Conservation (phyloP, 2,797 vertebrate genomes). For the Acipenser transmontanus region DNA sequence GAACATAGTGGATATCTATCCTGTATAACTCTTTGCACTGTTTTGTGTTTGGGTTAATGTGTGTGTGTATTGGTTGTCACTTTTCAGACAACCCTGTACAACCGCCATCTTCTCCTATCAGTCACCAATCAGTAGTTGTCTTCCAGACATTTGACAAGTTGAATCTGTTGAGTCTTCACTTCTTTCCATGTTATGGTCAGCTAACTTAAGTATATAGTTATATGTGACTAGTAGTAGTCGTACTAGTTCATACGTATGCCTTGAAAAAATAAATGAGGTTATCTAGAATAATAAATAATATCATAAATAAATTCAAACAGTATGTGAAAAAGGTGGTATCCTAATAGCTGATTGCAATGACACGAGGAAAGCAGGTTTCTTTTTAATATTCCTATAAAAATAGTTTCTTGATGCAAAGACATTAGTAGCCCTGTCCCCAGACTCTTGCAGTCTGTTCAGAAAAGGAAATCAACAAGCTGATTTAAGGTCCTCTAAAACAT, state of each 20-base stretch:
- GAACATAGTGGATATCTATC: too few species aligned
- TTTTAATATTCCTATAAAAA: conserved; percentile 6
- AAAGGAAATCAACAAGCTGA: conserved; percentile 26
- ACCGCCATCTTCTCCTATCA: too few species aligned
- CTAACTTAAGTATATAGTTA: too few species aligned
- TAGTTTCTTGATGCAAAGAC: conserved; percentile 19
- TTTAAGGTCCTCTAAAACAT: conserved; percentile 16
- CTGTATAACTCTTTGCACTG: too few species aligned
- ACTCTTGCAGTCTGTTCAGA: conserved; percentile 10
- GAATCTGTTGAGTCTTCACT: too few species aligned
- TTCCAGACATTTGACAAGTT: too few species aligned
- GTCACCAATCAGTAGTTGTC: too few species aligned
- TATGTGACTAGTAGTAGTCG: background rate
- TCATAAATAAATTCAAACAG: conserved; percentile 39
- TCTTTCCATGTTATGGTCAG: too few species aligned
- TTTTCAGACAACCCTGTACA: too few species aligned
- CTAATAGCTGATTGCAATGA: conserved; percentile 21
- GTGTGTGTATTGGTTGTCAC: too few species aligned
- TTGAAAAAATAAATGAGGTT: conserved; percentile 25
- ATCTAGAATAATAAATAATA: conserved; percentile 25
- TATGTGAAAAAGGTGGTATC: conserved; percentile 36
- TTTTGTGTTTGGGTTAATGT: too few species aligned
- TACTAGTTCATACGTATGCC: conserved; percentile 3
- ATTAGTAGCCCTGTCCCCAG: conserved; percentile 14
- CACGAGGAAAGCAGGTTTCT: background rate